A percentile compares a stretch with the other conserved stretches of the same genome.
phyloP scores from a whole-genome alignment of 2,888 invertebrate species.

The Tridacna gigas region DNA sequence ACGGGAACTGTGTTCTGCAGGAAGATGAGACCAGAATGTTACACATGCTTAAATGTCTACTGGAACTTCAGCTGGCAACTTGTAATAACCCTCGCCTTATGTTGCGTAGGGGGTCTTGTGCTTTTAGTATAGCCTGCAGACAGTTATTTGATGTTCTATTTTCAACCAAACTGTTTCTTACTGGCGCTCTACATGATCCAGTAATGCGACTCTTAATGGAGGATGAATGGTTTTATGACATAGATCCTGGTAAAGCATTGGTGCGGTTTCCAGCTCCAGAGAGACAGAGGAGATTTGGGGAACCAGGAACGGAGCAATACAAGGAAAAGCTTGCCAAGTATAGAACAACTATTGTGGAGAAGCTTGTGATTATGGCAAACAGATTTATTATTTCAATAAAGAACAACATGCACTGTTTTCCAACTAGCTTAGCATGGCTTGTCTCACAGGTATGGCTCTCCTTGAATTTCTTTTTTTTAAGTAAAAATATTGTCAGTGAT shows the following conservation, averaged over 20 bases:
- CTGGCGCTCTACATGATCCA: slow-evolving; percentile 95
- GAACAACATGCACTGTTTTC: slow-evolving; percentile 95
- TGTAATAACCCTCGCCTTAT: slow-evolving; percentile 89
- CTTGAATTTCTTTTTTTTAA: no score
- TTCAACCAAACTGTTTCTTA: slow-evolving; percentile 96
- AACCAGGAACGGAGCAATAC: slow-evolving; percentile 91
- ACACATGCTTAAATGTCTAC: slow-evolving; percentile 86
- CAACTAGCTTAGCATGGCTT: slow-evolving; percentile 94
- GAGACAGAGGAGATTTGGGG: slow-evolving; percentile 90
- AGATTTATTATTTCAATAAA: slow-evolving; percentile 93
- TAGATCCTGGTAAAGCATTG: slow-evolving; percentile 92
- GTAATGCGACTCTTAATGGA: slow-evolving; percentile 95
- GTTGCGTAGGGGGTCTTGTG: slow-evolving; percentile 92
- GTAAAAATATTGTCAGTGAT: no score
- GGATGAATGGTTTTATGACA: slow-evolving; percentile 95
- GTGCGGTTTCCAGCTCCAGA: slow-evolving; percentile 89
- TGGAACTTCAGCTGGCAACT: slow-evolving; percentile 90
- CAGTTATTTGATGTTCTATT: slow-evolving; percentile 95
- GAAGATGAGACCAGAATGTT: slow-evolving; percentile 89
- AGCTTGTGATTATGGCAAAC: slow-evolving; percentile 91
- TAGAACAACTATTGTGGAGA: slow-evolving; percentile 90
- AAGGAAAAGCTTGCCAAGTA: slow-evolving; percentile 91
- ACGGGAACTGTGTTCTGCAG: slow-evolving; percentile 90
- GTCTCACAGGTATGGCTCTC: slow-evolving; percentile 88
- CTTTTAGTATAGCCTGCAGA: slow-evolving; percentile 94